A percentile compares a stretch with the other conserved stretches of the same genome.
Evolutionary conservation across 2,113 vertebrate species (phyloP).

Genomic region (Amia ocellicauda): DNA sequence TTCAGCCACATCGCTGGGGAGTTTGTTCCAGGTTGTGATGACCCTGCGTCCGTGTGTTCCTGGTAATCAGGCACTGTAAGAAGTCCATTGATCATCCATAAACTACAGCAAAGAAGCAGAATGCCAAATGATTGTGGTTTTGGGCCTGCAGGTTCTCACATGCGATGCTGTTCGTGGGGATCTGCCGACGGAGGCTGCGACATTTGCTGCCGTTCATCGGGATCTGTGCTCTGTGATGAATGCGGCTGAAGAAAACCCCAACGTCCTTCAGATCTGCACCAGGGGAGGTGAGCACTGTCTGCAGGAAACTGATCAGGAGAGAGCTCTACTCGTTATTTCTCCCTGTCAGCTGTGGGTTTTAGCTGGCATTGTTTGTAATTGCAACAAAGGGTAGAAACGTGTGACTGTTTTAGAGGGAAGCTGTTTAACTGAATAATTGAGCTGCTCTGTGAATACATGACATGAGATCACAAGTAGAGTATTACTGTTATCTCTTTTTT

Average conservation of each 20-base stretch:
- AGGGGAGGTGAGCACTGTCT: conserved; percentile 28
- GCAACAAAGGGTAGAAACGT: neutral
- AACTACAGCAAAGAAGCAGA: no score
- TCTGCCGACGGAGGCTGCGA: conserved; percentile 22
- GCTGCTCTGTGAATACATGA: no score
- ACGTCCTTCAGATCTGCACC: conserved; percentile 25
- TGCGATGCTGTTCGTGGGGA: conserved; percentile 13
- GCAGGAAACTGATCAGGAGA: neutral
- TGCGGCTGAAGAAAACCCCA: conserved; percentile 33
- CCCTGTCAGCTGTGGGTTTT: neutral
- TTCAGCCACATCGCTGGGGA: no score
- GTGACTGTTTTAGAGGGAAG: neutral
- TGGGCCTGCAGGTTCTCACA: conserved; percentile 13
- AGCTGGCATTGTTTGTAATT: neutral
- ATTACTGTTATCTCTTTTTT: no score
- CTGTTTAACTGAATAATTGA: no score
- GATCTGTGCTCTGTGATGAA: conserved; percentile 23
- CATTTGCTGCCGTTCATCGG: conserved; percentile 4
- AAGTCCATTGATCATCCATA: no score
- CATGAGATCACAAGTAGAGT: no score
- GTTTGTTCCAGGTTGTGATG: no score
- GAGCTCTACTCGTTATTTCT: neutral
- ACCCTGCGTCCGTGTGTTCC: no score
- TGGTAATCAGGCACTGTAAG: no score
- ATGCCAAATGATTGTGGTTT: no score